These are phyloP conservation scores for Hippocampus kuda DNA, from an alignment of 2,797 vertebrate genomes.

Conservation along the genomic window DNA sequence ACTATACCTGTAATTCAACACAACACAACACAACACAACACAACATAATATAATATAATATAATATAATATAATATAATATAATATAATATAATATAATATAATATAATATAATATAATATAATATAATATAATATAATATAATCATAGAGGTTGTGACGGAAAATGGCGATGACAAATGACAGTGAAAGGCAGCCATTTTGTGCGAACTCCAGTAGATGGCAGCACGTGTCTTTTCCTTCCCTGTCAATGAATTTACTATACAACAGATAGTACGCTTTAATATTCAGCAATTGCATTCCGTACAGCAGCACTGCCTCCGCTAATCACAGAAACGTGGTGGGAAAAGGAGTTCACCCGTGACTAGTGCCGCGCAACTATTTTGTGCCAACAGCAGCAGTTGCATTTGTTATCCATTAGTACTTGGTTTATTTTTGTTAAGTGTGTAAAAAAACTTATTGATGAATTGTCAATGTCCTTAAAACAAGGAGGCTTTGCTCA, in stretches of 20 bases:
- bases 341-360: neutral
- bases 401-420: neutral
- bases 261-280: neutral
- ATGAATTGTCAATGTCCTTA: neutral
- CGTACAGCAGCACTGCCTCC: neutral
- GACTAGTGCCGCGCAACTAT: neutral
- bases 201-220: slow-evolving; percentile 40
- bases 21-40: no score
- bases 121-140: no score
- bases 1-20: no score
- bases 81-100: no score
- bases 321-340: neutral
- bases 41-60: no score
- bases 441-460: neutral
- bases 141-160: slow-evolving; percentile 29
- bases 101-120: no score
- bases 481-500: neutral
- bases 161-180: slow-evolving; percentile 37
- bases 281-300: no score
- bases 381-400: neutral
- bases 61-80: no score
- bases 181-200: neutral
- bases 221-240: neutral
- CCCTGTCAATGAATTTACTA: neutral
- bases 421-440: neutral